A percentile compares a stretch with the other conserved stretches of the same genome.
Conservation (phyloP, 2,888 invertebrate species). For the Heliconius erato region DNA sequence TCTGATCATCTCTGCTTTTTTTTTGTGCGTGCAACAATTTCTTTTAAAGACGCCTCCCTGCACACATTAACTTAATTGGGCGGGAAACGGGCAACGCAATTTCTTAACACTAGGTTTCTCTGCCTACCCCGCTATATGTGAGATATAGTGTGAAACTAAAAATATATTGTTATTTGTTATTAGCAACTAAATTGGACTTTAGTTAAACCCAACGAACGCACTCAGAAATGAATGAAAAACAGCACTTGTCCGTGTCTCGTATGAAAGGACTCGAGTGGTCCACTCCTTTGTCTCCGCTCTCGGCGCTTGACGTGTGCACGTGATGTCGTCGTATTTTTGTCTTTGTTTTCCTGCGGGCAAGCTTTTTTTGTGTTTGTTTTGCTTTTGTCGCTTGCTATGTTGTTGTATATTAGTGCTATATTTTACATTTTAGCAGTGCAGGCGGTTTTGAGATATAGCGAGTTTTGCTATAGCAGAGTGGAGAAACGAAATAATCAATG, state of each 20-base stretch:
- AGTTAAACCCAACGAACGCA: constrained; percentile 20
- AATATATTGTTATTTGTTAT: neutral
- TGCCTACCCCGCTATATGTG: no score
- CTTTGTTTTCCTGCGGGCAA: constrained; percentile 59
- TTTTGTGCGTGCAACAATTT: no score
- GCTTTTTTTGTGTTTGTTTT: constrained; percentile 1
- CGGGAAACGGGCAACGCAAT: no score
- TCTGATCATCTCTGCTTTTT: no score
- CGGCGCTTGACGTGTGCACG: constrained; percentile 61
- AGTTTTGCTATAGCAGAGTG: no score
- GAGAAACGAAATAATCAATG: no score
- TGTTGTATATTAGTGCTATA: no score
- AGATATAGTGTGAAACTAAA: neutral
- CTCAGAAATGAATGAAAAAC: constrained; percentile 33
- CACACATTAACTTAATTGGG: no score
- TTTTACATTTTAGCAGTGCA: no score
- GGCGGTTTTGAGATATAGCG: no score
- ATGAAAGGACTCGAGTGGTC: constrained; percentile 68
- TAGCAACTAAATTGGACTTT: constrained; percentile 2
- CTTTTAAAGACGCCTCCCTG: no score
- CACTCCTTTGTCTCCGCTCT: constrained; percentile 69
- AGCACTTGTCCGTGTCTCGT: constrained; percentile 31
- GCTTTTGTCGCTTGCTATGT: neutral
- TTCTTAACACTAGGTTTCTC: no score
- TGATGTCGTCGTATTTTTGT: constrained; percentile 57